A percentile compares a stretch with the other conserved stretches of the same genome.
phyloP scores from a whole-genome alignment of 2,888 invertebrate species.

The Poecilus cupreus region DNA sequence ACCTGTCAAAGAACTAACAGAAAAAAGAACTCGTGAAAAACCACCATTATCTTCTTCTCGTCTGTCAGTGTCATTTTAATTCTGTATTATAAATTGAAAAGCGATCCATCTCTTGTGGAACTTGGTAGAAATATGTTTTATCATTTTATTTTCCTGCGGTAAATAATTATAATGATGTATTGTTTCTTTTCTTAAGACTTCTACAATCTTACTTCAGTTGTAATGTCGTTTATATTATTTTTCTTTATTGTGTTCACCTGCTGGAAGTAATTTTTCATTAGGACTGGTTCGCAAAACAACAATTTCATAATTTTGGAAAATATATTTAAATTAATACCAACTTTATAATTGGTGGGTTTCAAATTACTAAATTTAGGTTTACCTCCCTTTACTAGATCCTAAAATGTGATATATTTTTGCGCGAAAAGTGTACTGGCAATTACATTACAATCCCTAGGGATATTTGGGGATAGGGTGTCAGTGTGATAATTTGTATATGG shows the following conservation, averaged over 20 bases:
- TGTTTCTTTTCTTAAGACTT: not conserved
- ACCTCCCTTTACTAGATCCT: too few relatives aligned
- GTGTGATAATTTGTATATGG: too few relatives aligned
- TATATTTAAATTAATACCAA: too few relatives aligned
- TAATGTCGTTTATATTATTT: not conserved
- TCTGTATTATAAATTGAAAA: constrained; percentile 29
- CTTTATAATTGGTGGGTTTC: too few relatives aligned
- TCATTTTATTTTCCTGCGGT: constrained; percentile 19
- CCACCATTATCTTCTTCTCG: constrained; percentile 30
- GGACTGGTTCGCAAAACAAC: not conserved
- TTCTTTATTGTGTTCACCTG: not conserved
- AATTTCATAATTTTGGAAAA: not conserved
- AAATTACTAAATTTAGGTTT: too few relatives aligned
- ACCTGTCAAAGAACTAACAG: not conserved
- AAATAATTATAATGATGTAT: constrained; percentile 43
- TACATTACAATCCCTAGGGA: too few relatives aligned
- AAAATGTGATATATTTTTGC: too few relatives aligned
- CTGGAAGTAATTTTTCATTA: not conserved
- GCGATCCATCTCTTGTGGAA: constrained; percentile 5
- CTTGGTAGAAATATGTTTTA: not conserved
- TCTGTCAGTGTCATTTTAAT: constrained; percentile 47
- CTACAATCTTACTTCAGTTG: constrained; percentile 1
- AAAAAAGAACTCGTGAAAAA: constrained; percentile 3
- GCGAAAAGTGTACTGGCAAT: too few relatives aligned
- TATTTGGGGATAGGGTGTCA: too few relatives aligned